Percentiles rank a stretch among this genome's conserved stretches.
phyloP scores from a whole-genome alignment of 1,140 invertebrate species.

The Drosophila asahinai region DNA sequence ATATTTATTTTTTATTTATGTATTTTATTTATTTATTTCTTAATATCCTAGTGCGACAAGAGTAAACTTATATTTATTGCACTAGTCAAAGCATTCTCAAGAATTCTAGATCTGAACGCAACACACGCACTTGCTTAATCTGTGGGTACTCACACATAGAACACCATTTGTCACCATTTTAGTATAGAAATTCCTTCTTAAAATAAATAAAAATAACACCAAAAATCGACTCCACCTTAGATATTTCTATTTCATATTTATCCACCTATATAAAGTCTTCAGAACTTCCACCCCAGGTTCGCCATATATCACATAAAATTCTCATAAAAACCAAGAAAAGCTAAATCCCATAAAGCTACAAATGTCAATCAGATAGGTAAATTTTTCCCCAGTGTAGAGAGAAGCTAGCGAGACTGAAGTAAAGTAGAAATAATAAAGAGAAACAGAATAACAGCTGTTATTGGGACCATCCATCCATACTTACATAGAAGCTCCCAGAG shows the following conservation, averaged over 20 bases:
- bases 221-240: no score
- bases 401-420: neutral
- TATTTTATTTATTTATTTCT: no score
- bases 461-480: neutral
- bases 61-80: no score
- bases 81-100: no score
- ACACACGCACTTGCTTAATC: no score
- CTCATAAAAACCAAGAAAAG: neutral
- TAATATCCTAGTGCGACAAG: no score
- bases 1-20: no score
- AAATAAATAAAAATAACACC: neutral
- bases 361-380: neutral
- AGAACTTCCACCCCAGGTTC: no score
- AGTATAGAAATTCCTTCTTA: neutral
- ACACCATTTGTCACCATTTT: neutral
- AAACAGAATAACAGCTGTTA: conserved; percentile 3
- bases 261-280: no score
- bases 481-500: neutral
- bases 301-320: neutral
- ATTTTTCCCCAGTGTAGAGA: neutral
- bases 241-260: no score
- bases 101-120: no score
- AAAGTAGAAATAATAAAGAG: neutral
- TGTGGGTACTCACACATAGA: neutral
- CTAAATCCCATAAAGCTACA: neutral